Percentiles rank a stretch among this genome's conserved stretches.
Evolutionary conservation across 2,113 vertebrate genomes (phyloP).

Genomic region (Cheirogaleus medius): DNA sequence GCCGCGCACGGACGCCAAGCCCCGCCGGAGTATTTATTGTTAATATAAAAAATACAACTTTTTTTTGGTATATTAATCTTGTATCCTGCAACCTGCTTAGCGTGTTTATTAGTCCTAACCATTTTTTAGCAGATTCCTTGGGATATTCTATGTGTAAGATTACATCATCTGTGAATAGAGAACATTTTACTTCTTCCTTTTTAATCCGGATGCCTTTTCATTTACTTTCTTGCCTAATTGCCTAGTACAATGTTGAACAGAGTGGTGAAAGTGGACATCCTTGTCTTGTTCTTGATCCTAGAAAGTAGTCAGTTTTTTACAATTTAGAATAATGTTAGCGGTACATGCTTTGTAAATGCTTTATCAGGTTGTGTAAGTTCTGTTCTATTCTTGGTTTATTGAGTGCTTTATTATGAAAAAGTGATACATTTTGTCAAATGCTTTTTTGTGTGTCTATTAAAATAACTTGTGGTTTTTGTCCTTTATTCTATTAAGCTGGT

Average conservation of each 20-base stretch:
- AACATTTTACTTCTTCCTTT: background rate
- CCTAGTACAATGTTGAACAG: background rate
- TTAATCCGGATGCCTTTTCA: background rate
- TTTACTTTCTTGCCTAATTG: background rate
- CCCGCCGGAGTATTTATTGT: too few species aligned
- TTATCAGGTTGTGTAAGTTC: background rate
- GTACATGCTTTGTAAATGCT: background rate
- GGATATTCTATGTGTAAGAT: background rate
- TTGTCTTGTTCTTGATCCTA: background rate
- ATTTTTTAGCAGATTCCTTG: background rate
- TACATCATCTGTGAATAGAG: background rate
- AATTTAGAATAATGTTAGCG: background rate
- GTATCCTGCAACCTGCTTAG: background rate
- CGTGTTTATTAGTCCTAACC: background rate
- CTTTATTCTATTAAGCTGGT: background rate
- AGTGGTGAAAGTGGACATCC: background rate
- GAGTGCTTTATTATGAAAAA: background rate
- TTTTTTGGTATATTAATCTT: background rate
- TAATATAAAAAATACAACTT: too few species aligned
- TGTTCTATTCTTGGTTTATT: background rate
- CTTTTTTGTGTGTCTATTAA: background rate
- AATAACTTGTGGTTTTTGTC: background rate
- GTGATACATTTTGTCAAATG: background rate
- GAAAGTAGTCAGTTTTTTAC: background rate
- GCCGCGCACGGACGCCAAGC: background rate